Conservation (phyloP, 92 coral and sea anemone species). For the Nematostella vectensis region DNA sequence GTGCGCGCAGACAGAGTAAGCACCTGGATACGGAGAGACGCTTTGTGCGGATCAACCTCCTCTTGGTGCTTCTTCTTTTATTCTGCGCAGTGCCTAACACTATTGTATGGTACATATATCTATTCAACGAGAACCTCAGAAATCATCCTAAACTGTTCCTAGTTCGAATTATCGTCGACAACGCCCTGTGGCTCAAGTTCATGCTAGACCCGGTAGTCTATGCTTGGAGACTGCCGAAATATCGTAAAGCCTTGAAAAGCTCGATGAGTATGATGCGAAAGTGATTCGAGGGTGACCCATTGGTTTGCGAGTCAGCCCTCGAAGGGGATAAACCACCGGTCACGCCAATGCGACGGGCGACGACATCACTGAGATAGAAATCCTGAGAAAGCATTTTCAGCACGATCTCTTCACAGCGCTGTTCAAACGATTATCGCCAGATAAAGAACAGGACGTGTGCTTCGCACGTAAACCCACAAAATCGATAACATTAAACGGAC, state of each 20-base stretch:
- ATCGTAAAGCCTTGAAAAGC: constrained; percentile 47
- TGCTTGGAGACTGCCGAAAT: constrained; percentile 62
- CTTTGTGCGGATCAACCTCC: constrained; percentile 39
- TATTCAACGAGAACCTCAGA: constrained; percentile 3
- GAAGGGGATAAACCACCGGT: too few relatives aligned
- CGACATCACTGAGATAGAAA: too few relatives aligned
- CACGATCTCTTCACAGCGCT: too few relatives aligned
- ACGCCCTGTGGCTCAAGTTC: constrained; percentile 44
- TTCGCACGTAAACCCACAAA: too few relatives aligned
- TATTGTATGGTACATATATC: constrained; percentile 29
- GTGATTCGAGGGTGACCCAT: too few relatives aligned
- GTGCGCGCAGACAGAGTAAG: neutral
- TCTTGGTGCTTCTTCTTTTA: constrained; percentile 29
- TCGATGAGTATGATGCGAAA: constrained; percentile 7
- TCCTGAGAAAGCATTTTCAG: too few relatives aligned
- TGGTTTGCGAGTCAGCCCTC: too few relatives aligned
- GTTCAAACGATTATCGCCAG: too few relatives aligned
- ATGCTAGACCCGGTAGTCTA: constrained; percentile 47
- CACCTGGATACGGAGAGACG: constrained; percentile 28
- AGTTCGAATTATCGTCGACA: constrained; percentile 26
- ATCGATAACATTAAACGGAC: too few relatives aligned
- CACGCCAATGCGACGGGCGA: too few relatives aligned
- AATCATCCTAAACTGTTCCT: constrained; percentile 7
- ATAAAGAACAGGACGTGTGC: too few relatives aligned
- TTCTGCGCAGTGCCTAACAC: constrained; percentile 54